Conservation (phyloP, 2,113 vertebrate genomes). For the Phylloscopus whistleri region DNA sequence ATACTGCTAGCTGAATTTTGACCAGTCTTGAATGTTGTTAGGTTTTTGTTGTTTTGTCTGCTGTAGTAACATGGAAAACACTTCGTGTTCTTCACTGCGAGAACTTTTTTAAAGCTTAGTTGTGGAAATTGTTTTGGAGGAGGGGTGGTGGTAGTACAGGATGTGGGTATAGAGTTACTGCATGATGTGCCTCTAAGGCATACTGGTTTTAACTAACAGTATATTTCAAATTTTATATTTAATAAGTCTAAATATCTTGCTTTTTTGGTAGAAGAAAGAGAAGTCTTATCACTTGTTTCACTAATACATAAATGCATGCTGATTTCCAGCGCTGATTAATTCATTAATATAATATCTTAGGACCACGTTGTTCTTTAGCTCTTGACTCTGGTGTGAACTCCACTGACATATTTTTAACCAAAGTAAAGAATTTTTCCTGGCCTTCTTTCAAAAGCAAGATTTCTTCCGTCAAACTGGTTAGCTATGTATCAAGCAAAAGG, state of each 20-base stretch:
- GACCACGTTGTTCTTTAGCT: neutral
- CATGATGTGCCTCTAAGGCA: neutral
- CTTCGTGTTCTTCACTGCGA: neutral
- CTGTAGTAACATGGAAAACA: neutral
- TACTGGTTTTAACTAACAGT: neutral
- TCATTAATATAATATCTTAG: neutral
- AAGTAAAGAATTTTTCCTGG: neutral
- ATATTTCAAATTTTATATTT: neutral
- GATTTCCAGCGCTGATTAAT: neutral
- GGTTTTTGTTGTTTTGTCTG: neutral
- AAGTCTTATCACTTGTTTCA: neutral
- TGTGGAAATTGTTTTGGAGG: neutral
- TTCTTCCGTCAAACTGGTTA: neutral
- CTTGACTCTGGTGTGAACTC: neutral
- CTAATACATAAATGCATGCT: neutral
- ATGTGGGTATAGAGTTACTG: neutral
- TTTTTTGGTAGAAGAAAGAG: neutral
- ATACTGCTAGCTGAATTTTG: neutral
- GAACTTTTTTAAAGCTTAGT: neutral
- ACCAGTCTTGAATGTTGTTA: rapidly evolving
- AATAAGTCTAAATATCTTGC: neutral
- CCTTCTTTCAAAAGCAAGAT: neutral
- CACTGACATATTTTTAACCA: neutral
- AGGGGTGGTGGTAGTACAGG: neutral
- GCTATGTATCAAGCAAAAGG: neutral